These are phyloP conservation scores for Thamnophis sirtalis DNA, from an alignment of 2,113 vertebrate genomes.

Conservation along the genomic window DNA sequence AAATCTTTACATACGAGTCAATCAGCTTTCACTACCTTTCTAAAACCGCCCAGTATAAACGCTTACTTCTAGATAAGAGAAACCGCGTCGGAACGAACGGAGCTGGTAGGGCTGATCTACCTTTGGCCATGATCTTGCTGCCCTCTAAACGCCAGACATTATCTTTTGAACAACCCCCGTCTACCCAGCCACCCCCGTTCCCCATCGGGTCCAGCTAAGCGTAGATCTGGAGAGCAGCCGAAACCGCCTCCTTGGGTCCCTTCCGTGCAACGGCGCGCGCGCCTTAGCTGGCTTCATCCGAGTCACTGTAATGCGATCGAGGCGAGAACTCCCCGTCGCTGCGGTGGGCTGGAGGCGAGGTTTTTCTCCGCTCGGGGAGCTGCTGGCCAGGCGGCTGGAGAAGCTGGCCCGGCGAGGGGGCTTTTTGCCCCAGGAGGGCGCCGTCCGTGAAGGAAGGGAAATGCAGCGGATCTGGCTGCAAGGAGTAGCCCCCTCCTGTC, in stretches of 20 bases:
- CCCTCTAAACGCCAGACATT: background rate
- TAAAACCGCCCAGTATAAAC: background rate
- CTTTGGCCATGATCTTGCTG: background rate
- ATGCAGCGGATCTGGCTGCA: constrained; percentile 74
- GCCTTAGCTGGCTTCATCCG: constrained; percentile 83
- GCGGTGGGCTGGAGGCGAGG: constrained; percentile 84
- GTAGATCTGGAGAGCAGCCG: background rate
- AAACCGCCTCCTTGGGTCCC: constrained; percentile 14
- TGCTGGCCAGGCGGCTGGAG: constrained; percentile 53
- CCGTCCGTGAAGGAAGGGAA: constrained; percentile 77
- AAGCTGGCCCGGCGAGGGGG: constrained; percentile 67
- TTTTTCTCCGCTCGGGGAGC: constrained; percentile 74
- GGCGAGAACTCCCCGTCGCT: constrained; percentile 97
- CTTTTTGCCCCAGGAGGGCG: constrained; percentile 75
- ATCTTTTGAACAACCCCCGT: background rate
- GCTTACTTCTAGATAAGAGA: background rate
- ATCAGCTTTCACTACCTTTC: background rate
- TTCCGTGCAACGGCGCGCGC: background rate
- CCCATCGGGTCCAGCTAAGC: background rate
- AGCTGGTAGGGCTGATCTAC: background rate
- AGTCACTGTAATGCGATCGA: constrained; percentile 95
- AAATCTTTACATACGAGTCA: background rate
- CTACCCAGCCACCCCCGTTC: background rate
- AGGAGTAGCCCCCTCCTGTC: constrained; percentile 68
- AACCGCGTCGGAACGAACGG: background rate